Evolutionary conservation across 2,888 invertebrate species (phyloP).

Genomic region (Odontocerum albicorne): DNA sequence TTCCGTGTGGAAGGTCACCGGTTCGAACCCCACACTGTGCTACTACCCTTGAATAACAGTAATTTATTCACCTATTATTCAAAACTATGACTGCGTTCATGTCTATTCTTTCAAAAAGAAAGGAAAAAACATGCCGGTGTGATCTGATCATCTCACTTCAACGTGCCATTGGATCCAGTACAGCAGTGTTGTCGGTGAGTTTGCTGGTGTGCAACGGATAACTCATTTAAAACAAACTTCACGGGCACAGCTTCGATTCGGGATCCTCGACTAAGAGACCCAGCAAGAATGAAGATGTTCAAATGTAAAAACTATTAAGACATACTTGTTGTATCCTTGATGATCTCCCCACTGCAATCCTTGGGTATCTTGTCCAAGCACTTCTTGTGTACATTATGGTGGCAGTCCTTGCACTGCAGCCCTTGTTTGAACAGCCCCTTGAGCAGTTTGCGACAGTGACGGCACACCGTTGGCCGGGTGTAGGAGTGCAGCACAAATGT

Average conservation of each 20-base stretch:
- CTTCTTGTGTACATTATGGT: constrained; percentile 94
- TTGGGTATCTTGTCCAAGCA: constrained; percentile 88
- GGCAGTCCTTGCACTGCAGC: constrained; percentile 95
- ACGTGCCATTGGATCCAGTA: no score
- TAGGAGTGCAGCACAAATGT: constrained; percentile 97
- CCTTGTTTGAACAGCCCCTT: constrained; percentile 96
- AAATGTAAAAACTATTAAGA: not conserved
- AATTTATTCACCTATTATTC: no score
- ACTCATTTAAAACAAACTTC: not conserved
- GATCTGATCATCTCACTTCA: no score
- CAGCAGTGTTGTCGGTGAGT: no score
- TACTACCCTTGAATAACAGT: no score
- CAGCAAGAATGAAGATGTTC: not conserved
- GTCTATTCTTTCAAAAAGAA: no score
- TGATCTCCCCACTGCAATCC: constrained; percentile 83
- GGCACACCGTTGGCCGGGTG: constrained; percentile 95
- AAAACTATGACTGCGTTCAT: no score
- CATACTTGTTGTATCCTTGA: constrained; percentile 49
- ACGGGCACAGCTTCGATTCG: not conserved
- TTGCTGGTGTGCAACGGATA: no score
- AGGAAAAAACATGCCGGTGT: no score
- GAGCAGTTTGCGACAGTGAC: constrained; percentile 92
- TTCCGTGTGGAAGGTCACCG: no score
- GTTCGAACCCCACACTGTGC: no score
- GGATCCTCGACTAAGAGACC: no score